Base-by-base conservation (phyloP, 2,888 invertebrate genomes). In the Leucophenga montana region DNA sequence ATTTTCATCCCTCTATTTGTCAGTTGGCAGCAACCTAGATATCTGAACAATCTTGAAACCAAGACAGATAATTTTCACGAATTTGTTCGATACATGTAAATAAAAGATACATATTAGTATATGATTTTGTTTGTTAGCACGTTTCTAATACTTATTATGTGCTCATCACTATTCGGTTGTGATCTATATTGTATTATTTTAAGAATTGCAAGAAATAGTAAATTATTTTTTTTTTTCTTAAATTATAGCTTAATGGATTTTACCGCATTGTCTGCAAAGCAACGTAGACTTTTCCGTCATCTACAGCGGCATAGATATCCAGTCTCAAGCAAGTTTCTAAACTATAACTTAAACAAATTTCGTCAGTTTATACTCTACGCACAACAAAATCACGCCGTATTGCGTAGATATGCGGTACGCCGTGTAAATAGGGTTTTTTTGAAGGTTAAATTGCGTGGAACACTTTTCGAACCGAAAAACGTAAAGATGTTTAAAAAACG, bases 381-480 rank as follows among this genome's bases (percentile, higher is more conserved):
- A 1, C 71, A 39, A 39, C 5, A 39, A 39, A 39, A 39, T 39
- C 85, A 81, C 22, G 80, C 84, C n/a, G 74, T 86, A 4, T 53
- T 87, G 3, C 84, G 85, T 48, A 75, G 67, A 1, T 81, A 83
- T 69, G 82, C 84, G 0, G 76, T 85, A 71, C 86, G 87, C 0
- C 80, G 71, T 44, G 74, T 67, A 0, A 50, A 77, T 46, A 81
- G 83, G 0, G 75, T 87, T 0, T 75, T 88, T 6, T 16, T 84
- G 1, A 75, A 76, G 56, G 70, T 77, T 67, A 80, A 84, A 3
- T 39, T 78, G 3, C 82, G 85, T 5, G 69, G 82, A 0, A 68
- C 85, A 9, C 74, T 87, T 1, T 87, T 85, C 53, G 87, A 87
- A 78, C 84, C 84, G 20, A 76, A 82, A 0, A 74, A 83, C 27